Base-by-base conservation (phyloP, 2,113 vertebrate genomes). In the Misgurnus mizolepis region DNA sequence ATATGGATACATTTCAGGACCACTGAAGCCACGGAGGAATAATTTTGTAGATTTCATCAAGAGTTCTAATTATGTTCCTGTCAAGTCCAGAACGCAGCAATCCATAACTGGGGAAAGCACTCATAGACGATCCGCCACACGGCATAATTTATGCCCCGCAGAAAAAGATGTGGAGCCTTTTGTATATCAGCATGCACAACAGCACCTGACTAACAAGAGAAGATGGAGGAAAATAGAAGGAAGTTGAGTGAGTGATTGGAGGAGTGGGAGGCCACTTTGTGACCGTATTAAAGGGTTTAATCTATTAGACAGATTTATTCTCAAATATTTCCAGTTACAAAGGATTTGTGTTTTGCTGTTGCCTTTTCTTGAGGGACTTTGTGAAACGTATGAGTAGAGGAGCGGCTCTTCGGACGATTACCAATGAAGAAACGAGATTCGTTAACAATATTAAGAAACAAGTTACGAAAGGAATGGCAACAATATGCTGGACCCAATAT, bases 1-100 rank as follows among this genome's bases (percentile, higher is more conserved):
- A 95, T 95, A 94, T 88, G 87, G 93, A 94, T 93, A 90, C 94
- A 94, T 94, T 94, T 94, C 94, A 93, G 93, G 93, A 93, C 93
- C 93, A 93, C 86, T 85, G 91, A 94, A 93, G 94, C 93, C 95
- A 91, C 88, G 81, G 89, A 95, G 94, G 94, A 94, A 95, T 94
- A 95, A 95, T 95, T 93, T 93, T 94, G 94, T 93, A 95, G 95
- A 95, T 95, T 95, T 95, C 95, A 95, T 96, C 95, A 95, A 95
- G 94, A 94, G 93, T 91, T 95, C 94, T 96, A 95, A 96, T 95
- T 95, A 95, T 94, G 95, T 94, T 93, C 93, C 95, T 95, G 95
- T 95, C 95, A 96, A 94, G 94, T 93, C 70, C 85, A 94, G 94
- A 95, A 94, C 89, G 90, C 93, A 94, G 94, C 93, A 94, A 95